Conservation (phyloP, 2,113 vertebrate genomes). For the Chaenogobius annularis region DNA sequence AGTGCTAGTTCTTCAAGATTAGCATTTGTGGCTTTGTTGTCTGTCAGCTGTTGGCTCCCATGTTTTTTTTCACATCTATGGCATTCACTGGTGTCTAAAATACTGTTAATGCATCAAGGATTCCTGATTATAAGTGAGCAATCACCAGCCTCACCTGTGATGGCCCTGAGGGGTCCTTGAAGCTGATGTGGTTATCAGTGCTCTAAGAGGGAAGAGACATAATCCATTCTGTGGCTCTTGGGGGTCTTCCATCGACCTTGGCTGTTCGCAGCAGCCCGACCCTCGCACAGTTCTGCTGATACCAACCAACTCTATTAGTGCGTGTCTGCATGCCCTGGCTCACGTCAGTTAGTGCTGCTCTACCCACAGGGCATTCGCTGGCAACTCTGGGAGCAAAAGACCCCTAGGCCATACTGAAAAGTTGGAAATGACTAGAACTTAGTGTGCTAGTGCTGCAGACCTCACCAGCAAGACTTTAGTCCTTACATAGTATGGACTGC, state of each 20-base stretch:
- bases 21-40: conserved; percentile 56
- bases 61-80: conserved; percentile 50
- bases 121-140: conserved; percentile 63
- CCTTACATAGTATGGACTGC: conserved; percentile 26
- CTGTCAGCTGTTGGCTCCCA: conserved; percentile 62
- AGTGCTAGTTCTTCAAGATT: conserved; percentile 66
- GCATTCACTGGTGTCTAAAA: conserved; percentile 51
- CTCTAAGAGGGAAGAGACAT: conserved; percentile 71
- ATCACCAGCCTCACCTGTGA: conserved; percentile 65
- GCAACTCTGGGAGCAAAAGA: conserved; percentile 54
- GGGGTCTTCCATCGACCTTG: conserved; percentile 73
- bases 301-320: conserved; percentile 62
- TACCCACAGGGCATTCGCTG: conserved; percentile 51
- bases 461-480: conserved; percentile 15
- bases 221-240: conserved; percentile 73
- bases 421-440: conserved; percentile 60
- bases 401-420: conserved; percentile 59
- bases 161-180: conserved; percentile 68
- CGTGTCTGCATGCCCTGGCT: conserved; percentile 65
- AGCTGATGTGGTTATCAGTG: conserved; percentile 75
- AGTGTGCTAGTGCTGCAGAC: conserved; percentile 25
- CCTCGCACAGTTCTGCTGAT: conserved; percentile 65
- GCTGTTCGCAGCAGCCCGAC: conserved; percentile 57
- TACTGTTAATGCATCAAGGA: conserved; percentile 70
- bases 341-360: conserved; percentile 60